A percentile compares a stretch with the other conserved stretches of the same genome.
Evolutionary conservation across 37 sponge, comb jelly and placozoan genomes (phyloP).

Genomic region (Ianthella basta): DNA sequence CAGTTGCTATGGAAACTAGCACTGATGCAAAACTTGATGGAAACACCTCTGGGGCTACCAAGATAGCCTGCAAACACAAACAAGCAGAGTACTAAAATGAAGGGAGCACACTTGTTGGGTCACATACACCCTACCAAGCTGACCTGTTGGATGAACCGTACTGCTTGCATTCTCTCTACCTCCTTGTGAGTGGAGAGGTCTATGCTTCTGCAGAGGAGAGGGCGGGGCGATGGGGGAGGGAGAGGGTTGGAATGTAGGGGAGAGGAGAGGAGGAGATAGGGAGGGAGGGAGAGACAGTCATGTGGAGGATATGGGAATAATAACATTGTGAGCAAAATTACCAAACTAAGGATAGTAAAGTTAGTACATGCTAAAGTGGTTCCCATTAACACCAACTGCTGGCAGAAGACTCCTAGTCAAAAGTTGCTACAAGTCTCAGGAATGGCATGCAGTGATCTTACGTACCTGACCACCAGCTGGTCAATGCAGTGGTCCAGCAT

Average conservation of each 20-base stretch:
- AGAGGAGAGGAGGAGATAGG: background rate
- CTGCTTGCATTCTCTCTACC: conserved; percentile 82
- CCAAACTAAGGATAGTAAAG: too few relatives aligned
- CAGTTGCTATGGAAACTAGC: conserved; percentile 70
- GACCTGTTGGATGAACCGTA: conserved; percentile 83
- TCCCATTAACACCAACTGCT: too few relatives aligned
- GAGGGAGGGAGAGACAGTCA: background rate
- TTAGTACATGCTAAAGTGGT: too few relatives aligned
- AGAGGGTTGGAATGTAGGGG: background rate
- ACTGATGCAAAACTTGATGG: conserved; percentile 53
- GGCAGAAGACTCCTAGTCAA: too few relatives aligned
- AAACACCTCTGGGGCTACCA: conserved; percentile 50
- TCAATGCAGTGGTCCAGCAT: conserved; percentile 59
- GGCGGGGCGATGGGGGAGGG: background rate
- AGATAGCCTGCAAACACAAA: conserved; percentile 47
- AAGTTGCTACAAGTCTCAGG: too few relatives aligned
- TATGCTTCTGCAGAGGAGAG: conserved; percentile 33
- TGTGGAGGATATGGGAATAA: too few relatives aligned
- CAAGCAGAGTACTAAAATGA: background rate
- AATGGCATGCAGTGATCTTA: background rate
- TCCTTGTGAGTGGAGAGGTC: conserved; percentile 60
- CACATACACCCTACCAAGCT: background rate
- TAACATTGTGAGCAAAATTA: too few relatives aligned
- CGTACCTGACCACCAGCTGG: conserved; percentile 59
- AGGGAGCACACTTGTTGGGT: background rate